Base-by-base conservation (phyloP, 2,113 vertebrate species). In the Urocynchramus pylzowi region DNA sequence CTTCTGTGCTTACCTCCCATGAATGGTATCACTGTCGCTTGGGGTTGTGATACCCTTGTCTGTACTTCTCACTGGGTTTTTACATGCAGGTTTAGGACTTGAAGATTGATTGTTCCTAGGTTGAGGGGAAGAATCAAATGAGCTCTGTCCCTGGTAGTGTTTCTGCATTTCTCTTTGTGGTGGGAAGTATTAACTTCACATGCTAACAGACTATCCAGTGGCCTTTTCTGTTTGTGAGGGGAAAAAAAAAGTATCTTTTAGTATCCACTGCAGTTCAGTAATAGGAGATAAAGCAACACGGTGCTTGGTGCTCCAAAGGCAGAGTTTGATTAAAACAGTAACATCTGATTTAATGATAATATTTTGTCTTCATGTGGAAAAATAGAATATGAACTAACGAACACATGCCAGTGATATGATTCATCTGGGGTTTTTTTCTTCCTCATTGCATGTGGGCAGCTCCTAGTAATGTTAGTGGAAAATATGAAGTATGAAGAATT, bases 351-450 rank as follows among this genome's bases (percentile, higher is more conserved):
- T 74, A 71, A 80, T 92, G 8, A 61, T n/a, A 53, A 35, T 81
- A 77, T 88, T 91, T 87, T 61, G 45, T 78, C 59, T 86, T 87
- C 64, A 30, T 63, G 77, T 61, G 74, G 87, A 84, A 96, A 93
- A 95, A 78, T 11, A 85, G 87, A 85, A 70, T 60, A 37, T 50
- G 45, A 91, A 82, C 26, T n/a, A 68, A 94, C 61, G 73, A 65
- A 93, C 59, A 69, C 47, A 15, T 94, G 47, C 78, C 78, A 93
- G 10, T 86, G 37, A 54, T 68, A 22, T 91, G 78, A 96, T 80
- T 94, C 67, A 89, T 89, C 78, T 80, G n/a, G 13, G 52, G 2
- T n/a, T 37, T 84, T 67, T 86, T 91, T 64, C 26, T 86, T 71
- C 52, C 9, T 80, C 31, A 4, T 83, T 73, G 42, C 31, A 20